These are phyloP conservation scores for Lordiphosa mommai DNA, from an alignment of 1,140 invertebrate genomes.

Conservation along the genomic window DNA sequence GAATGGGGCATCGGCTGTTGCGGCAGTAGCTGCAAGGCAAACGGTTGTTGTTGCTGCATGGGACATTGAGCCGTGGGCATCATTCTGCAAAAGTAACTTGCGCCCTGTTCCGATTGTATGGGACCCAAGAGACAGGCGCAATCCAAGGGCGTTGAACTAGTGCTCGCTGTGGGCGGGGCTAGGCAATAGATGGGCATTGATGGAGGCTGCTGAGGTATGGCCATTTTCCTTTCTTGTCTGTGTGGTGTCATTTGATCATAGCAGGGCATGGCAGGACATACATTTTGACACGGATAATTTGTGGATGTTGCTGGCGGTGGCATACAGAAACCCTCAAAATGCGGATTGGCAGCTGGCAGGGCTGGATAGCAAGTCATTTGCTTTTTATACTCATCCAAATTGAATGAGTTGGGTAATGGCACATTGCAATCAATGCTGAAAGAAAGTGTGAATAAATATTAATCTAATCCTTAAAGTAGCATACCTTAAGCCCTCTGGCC, in stretches of 20 bases:
- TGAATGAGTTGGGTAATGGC: conserved; percentile 38
- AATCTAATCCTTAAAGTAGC: neutral
- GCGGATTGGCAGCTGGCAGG: neutral
- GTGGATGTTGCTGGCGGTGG: neutral
- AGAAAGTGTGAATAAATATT: neutral
- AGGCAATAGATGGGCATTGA: conserved; percentile 12
- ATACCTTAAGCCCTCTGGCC: conserved; percentile 54
- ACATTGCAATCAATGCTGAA: conserved; percentile 53
- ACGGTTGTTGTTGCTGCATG: neutral
- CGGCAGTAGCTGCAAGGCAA: neutral
- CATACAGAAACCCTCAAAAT: conserved; percentile 1
- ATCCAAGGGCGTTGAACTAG: neutral
- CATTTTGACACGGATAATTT: conserved; percentile 9
- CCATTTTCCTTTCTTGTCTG: conserved; percentile 3
- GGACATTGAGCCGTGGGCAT: neutral
- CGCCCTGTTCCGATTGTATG: conserved; percentile 2
- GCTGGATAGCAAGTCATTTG: conserved; percentile 11
- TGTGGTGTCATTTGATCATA: neutral
- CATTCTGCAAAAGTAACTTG: conserved; percentile 4
- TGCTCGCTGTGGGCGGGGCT: neutral
- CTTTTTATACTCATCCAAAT: conserved; percentile 26
- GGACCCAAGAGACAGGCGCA: neutral
- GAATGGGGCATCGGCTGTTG: neutral
- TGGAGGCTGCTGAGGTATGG: neutral
- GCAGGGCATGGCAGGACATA: neutral